Conservation (phyloP, 1,140 invertebrate genomes). For the Drusus annulatus region DNA sequence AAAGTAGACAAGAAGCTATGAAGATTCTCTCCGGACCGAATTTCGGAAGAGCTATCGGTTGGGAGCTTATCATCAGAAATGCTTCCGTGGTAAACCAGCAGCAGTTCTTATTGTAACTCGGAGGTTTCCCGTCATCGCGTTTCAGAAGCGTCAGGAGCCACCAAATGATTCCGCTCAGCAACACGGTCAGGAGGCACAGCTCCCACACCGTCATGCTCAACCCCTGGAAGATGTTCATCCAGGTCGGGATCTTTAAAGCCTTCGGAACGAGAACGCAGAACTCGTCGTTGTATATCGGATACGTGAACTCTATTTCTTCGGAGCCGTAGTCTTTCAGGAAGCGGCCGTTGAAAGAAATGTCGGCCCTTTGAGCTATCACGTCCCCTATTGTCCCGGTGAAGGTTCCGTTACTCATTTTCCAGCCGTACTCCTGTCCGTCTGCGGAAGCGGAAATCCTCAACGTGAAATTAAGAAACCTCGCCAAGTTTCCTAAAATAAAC, state of each 20-base stretch:
- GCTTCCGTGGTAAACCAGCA: conserved; percentile 47
- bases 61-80: conserved; percentile 47
- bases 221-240: conserved; percentile 64
- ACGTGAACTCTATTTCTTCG: conserved; percentile 62
- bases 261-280: conserved; percentile 68
- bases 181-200: conserved; percentile 56
- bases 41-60: conserved; percentile 52
- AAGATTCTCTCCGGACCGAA: conserved; percentile 54
- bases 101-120: conserved; percentile 8
- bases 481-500: conserved; percentile 61
- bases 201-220: conserved; percentile 63
- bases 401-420: conserved; percentile 61
- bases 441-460: conserved; percentile 53
- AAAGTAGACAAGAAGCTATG: conserved; percentile 52
- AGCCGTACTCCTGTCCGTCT: conserved; percentile 61
- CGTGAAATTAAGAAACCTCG: conserved; percentile 63
- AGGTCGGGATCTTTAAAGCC: conserved; percentile 64
- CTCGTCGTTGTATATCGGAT: conserved; percentile 62
- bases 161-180: conserved; percentile 60
- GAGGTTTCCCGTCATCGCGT: not conserved
- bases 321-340: conserved; percentile 65
- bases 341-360: conserved; percentile 65
- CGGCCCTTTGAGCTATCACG: conserved; percentile 61
- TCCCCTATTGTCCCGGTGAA: conserved; percentile 65
- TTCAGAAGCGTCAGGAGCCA: conserved; percentile 53